A percentile compares a stretch with the other conserved stretches of the same genome.
phyloP scores from a whole-genome alignment of 1,140 invertebrate species.

The Drosophila kanapiae region DNA sequence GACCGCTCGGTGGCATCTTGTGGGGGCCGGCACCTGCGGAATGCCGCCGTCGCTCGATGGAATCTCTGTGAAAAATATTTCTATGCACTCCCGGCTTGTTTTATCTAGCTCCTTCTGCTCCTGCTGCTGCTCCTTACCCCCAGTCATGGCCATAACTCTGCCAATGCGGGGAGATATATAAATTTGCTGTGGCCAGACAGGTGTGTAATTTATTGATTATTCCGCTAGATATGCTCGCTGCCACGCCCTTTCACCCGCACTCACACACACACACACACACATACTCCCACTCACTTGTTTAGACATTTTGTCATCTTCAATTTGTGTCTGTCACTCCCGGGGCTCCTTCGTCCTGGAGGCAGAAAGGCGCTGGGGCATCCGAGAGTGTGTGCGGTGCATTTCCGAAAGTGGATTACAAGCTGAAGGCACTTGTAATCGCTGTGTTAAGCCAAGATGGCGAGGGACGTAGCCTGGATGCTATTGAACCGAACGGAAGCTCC shows the following conservation, averaged over 20 bases:
- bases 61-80: slow-evolving; percentile 80
- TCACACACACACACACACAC: slow-evolving; percentile 14
- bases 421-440: slow-evolving; percentile 83
- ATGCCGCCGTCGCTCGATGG: slow-evolving; percentile 66
- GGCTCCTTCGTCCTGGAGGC: slow-evolving; percentile 42
- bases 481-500: slow-evolving; percentile 53
- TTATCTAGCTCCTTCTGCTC: slow-evolving; percentile 28
- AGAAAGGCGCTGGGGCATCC: slow-evolving; percentile 6
- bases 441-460: slow-evolving; percentile 69
- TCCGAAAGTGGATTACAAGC: slow-evolving; percentile 83
- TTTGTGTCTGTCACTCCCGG: slow-evolving; percentile 80
- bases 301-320: slow-evolving; percentile 84
- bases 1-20: slow-evolving; percentile 36
- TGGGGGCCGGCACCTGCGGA: slow-evolving; percentile 73
- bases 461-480: slow-evolving; percentile 45
- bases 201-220: slow-evolving; percentile 84
- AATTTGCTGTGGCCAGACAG: slow-evolving; percentile 78
- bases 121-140: slow-evolving; percentile 11
- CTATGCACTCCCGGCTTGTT: slow-evolving; percentile 49
- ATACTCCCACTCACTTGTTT: slow-evolving; percentile 67
- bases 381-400: slow-evolving; percentile 63
- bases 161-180: slow-evolving; percentile 46
- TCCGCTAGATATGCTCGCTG: slow-evolving; percentile 73
- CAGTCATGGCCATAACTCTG: slow-evolving; percentile 67
- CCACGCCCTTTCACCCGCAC: slow-evolving; percentile 30